phyloP scores from a whole-genome alignment of 2,797 vertebrate genomes.

The Spinus olivaceus region DNA sequence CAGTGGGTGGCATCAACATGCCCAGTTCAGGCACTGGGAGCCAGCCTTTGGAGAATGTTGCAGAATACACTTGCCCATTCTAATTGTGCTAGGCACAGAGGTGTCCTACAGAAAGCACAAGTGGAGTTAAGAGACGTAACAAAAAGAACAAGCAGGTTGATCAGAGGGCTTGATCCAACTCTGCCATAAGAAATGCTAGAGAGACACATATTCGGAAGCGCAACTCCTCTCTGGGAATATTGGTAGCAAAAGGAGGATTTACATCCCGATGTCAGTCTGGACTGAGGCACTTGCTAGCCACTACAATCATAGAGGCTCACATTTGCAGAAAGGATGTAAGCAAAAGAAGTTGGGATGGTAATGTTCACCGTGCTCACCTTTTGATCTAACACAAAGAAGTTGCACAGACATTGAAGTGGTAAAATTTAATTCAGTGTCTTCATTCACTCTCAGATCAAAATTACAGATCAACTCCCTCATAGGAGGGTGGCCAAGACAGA shows the following conservation, averaged over 20 bases:
- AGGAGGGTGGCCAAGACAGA: neutral
- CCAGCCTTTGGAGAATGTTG: neutral
- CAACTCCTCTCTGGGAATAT: neutral
- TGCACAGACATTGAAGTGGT: neutral
- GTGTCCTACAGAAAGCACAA: neutral
- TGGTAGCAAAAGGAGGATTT: neutral
- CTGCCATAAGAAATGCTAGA: neutral
- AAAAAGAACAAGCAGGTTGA: neutral
- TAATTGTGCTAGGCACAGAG: neutral
- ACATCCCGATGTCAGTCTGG: neutral
- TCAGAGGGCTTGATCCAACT: neutral
- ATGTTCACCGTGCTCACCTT: neutral
- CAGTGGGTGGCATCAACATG: neutral
- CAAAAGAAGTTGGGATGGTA: neutral
- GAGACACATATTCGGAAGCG: rapidly evolving
- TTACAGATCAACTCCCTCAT: neutral
- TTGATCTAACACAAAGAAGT: neutral
- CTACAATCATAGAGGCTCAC: rapidly evolving
- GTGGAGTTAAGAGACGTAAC: neutral
- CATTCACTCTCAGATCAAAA: neutral
- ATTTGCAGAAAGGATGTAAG: neutral
- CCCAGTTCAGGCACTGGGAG: neutral
- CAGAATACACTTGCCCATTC: neutral
- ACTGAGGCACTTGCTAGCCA: neutral
- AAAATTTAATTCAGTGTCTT: neutral